Evolutionary conservation across 2,888 invertebrate species (phyloP), one percentile per base, ranked within the genome.

Genomic region (Epistrophe eligans): DNA sequence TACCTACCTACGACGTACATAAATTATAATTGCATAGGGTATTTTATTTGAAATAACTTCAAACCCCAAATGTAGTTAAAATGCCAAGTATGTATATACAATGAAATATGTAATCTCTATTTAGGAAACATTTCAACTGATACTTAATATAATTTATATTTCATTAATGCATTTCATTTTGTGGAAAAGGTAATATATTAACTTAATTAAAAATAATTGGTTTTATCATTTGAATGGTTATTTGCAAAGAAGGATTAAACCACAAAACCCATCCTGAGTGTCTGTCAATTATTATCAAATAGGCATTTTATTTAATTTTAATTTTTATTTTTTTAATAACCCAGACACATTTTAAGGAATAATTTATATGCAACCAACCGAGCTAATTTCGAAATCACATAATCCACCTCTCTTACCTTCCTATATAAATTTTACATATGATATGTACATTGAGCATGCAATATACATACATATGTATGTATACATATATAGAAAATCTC

Each of bases 301-400:
- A 28, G 7, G 17, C 4, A 48, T 66, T 66, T 38, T 24, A 60
- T 60, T 58, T 35, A 48, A n/a, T n/a, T n/a, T n/a, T n/a, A n/a
- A n/a, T n/a, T n/a, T n/a, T n/a, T n/a, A n/a, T n/a, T 64, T 15
- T 48, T 66, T 50, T 67, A 67, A 67, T 50, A 24, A 67, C 35
- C 67, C 50, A 50, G 50, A 67, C 67, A 67, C 15, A 67, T 50
- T 38, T 66, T 66, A 1, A 13, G 35, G 50, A 67, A 35, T 67
- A 50, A 67, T 62, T 40, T 40, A 40, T 62, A 50, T 19, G 67
- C 67, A 50, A 50, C 50, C 67, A 50, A 35, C 50, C 67, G 19
- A 50, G 50, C 19, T 67, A 50, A 67, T 67, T 67, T 50, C 5
- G 35, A 50, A 67, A 50, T 67, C 67, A 35, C 15, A 50, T 67